Evolutionary conservation across 2,797 vertebrate species (phyloP).

Genomic region (Lepilemur ruficaudatus): DNA sequence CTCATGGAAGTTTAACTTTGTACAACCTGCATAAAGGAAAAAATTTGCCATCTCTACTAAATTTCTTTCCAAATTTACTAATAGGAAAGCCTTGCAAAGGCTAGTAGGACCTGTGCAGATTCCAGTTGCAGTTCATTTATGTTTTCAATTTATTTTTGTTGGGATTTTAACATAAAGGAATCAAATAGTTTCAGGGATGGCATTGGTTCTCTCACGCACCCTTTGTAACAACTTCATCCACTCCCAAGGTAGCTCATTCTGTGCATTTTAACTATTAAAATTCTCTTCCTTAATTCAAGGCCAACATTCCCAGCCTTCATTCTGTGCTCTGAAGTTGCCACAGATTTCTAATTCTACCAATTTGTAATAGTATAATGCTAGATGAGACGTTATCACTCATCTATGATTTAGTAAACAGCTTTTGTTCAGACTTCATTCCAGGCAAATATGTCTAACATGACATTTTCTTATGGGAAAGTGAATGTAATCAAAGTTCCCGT

Average conservation of each 20-base stretch:
- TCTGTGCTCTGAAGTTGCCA: background rate
- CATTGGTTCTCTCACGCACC: background rate
- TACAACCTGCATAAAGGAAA: background rate
- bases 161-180: background rate
- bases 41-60: background rate
- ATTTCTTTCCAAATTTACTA: background rate
- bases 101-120: background rate
- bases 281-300: background rate
- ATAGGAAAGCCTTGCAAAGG: background rate
- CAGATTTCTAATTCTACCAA: background rate
- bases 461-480: background rate
- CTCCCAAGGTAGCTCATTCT: background rate
- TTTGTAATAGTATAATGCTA: background rate
- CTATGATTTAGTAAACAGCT: background rate
- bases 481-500: conserved; percentile 31
- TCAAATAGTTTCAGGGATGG: background rate
- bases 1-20: background rate
- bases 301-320: background rate
- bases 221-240: background rate
- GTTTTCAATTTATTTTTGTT: background rate
- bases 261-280: background rate
- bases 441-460: background rate
- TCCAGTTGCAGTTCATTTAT: background rate
- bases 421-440: background rate
- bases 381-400: background rate